Evolutionary conservation across 2,797 vertebrate species (phyloP), one percentile per base, ranked within the genome.

Genomic region (Phrynocephalus forsythii): DNA sequence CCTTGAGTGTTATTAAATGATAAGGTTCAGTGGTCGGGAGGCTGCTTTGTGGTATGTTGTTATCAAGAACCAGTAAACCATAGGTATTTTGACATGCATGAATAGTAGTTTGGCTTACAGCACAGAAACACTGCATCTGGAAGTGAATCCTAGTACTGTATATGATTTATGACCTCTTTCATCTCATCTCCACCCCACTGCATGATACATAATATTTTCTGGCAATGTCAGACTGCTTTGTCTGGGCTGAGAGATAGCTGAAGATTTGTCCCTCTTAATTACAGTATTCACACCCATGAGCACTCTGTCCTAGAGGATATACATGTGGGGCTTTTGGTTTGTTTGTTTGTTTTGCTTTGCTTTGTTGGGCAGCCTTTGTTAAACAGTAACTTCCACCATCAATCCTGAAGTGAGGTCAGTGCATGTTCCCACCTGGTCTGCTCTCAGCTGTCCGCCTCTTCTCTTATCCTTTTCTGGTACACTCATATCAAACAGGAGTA

Each of bases 181-280:
- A 48, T n/a, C 15, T 13, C 24, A 44, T 30, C 13, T 81, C 72
- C 71, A 68, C 3, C 28, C 63, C 11, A 28, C 26, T 28, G 7
- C 20, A 81, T 30, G 22, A 56, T 3, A 63, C 26, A 79, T 26
- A 72, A 50, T 79, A 69, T 52, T 94, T 91, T 87, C 93, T 92
- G 60, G 83, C 69, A 72, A 93, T 78, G 90, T 91, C 77, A 83
- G 91, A 73, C 79, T 92, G 89, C 69, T 52, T 87, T 91, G 90
- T 94, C 90, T 96, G 92, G 30, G 73, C 88, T 76, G 92, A 86
- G 89, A 79, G 86, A 86, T 94, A 94, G 94, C 94, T 95, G 95
- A 82, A 92, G 93, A 93, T 90, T 86, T 16, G 86, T 94, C 92
- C 81, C 87, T 93, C 89, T 85, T 93, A 92, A 90, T 90, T 87